Percentiles rank a stretch among this genome's conserved stretches.
These are phyloP conservation scores for Hapalemur alaotrensis DNA, from an alignment of 2,797 vertebrate genomes.

Conservation along the genomic window DNA sequence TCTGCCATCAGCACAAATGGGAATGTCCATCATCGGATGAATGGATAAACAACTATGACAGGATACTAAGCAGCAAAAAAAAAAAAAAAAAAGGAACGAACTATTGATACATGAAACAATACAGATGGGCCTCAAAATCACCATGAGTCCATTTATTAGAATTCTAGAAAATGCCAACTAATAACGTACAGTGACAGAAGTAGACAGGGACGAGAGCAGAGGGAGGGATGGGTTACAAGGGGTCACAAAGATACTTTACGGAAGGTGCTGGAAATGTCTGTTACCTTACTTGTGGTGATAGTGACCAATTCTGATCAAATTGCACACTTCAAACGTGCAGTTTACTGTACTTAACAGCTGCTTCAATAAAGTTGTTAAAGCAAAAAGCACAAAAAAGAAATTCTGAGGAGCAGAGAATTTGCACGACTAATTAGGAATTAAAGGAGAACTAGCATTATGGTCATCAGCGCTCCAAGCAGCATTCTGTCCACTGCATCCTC, in stretches of 20 bases:
- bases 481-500: neutral
- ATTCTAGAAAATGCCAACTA: neutral
- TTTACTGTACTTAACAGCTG: neutral
- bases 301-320: neutral
- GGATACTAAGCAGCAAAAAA: neutral
- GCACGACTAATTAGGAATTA: neutral
- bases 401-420: neutral
- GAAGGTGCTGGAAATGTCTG: too few species aligned
- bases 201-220: neutral
- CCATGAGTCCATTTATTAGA: neutral
- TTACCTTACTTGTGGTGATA: neutral
- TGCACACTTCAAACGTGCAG: neutral
- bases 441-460: neutral
- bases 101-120: neutral
- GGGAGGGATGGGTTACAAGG: neutral
- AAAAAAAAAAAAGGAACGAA: neutral
- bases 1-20: neutral
- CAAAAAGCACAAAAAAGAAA: neutral
- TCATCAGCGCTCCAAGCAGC: neutral
- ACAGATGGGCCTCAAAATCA: neutral
- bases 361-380: neutral
- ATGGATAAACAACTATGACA: neutral
- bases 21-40: neutral
- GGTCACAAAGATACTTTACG: neutral
- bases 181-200: neutral